Percentiles rank a stretch among this genome's conserved stretches.
Evolutionary conservation across 2,113 vertebrate genomes (phyloP).

Genomic region (Agapornis roseicollis): DNA sequence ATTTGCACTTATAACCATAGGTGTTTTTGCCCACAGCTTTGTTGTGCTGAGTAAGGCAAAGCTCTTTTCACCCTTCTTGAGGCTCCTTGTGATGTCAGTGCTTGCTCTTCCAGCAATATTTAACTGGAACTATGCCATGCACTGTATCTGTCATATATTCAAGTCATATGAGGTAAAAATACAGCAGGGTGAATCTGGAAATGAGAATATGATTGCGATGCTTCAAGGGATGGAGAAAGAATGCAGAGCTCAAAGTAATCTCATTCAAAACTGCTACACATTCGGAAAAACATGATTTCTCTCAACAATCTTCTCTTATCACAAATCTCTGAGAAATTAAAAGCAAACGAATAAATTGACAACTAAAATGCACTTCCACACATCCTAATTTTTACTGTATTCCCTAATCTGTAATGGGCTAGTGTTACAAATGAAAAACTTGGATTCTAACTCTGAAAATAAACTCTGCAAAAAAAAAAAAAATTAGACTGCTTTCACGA

Average conservation of each 20-base stretch:
- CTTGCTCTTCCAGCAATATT: background rate
- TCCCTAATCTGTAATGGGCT: background rate
- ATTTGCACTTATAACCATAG: background rate
- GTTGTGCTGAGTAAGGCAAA: background rate
- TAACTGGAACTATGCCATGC: too few relatives aligned
- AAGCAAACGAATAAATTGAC: background rate
- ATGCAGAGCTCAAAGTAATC: background rate
- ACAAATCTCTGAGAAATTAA: background rate
- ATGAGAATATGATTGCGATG: background rate
- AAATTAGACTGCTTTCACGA: background rate
- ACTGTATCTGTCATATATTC: fast-evolving
- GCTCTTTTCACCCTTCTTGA: background rate
- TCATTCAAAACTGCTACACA: fast-evolving
- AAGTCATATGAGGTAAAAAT: fast-evolving
- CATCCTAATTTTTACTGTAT: background rate
- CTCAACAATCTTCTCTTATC: background rate
- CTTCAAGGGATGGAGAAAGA: background rate
- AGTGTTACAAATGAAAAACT: background rate
- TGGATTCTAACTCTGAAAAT: background rate
- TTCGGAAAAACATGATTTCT: background rate
- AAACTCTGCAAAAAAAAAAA: background rate
- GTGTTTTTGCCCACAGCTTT: background rate
- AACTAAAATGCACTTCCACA: background rate
- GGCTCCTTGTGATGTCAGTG: fast-evolving
- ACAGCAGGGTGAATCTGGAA: background rate